A percentile compares a stretch with the other conserved stretches of the same genome.
Conservation (phyloP, 2,113 vertebrate genomes). For the Apteryx owenii region DNA sequence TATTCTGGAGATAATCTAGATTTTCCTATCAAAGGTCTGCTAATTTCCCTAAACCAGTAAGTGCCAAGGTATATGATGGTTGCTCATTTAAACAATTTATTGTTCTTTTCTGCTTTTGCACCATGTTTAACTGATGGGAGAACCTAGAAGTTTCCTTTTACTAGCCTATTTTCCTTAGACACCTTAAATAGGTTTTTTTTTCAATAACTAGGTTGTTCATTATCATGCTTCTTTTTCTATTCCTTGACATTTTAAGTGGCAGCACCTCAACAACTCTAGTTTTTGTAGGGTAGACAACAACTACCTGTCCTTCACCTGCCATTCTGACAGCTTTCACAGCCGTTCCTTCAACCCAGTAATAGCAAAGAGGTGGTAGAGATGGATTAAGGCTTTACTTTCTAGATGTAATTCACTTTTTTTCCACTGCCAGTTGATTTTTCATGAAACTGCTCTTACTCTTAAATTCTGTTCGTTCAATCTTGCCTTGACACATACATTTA, state of each 20-base stretch:
- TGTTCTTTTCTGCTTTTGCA: neutral
- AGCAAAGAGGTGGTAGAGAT: neutral
- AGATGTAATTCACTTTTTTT: neutral
- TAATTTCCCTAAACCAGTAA: neutral
- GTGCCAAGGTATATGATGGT: neutral
- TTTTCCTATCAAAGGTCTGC: neutral
- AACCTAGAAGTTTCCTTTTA: neutral
- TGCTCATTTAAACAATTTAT: neutral
- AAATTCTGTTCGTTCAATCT: slow-evolving; percentile 28
- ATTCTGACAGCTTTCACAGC: neutral
- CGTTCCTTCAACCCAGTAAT: neutral
- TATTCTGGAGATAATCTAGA: neutral
- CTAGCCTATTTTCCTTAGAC: neutral
- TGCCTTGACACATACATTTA: slow-evolving; percentile 15
- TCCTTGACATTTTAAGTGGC: neutral
- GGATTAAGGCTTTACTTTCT: neutral
- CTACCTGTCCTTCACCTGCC: neutral
- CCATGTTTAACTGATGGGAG: neutral
- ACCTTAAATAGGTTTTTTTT: rapidly evolving
- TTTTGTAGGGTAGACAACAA: neutral
- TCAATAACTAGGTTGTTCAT: neutral
- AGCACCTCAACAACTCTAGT: neutral
- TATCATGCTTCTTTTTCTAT: neutral
- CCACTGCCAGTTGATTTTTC: neutral
- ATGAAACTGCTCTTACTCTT: slow-evolving; percentile 16